phyloP scores from a whole-genome alignment of 2,888 invertebrate species.

The Troides helena region DNA sequence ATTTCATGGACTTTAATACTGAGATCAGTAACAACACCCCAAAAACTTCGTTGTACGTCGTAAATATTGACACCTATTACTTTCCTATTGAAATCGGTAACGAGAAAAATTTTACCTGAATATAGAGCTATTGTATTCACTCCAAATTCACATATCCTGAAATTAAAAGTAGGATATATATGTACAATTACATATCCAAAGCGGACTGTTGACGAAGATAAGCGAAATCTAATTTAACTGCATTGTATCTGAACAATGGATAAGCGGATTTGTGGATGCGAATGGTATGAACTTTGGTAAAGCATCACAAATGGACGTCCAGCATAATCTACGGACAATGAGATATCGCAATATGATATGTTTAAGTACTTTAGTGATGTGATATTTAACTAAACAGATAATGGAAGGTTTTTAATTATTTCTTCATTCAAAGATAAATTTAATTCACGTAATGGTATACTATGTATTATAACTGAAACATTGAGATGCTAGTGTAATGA shows the following conservation, averaged over 20 bases:
- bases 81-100: too few species aligned
- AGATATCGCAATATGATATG: not conserved
- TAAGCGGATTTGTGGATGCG: slow-evolving; percentile 8
- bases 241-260: slow-evolving; percentile 15
- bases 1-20: too few species aligned
- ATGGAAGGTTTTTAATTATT: too few species aligned
- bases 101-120: too few species aligned
- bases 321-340: not conserved
- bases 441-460: too few species aligned
- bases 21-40: too few species aligned
- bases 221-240: slow-evolving; percentile 14
- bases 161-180: not conserved
- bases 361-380: not conserved
- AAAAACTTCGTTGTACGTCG: too few species aligned
- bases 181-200: not conserved
- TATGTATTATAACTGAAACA: too few species aligned
- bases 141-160: not conserved
- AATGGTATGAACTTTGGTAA: slow-evolving; percentile 7
- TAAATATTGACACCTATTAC: too few species aligned
- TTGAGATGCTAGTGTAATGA: too few species aligned
- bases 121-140: not conserved
- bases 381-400: too few species aligned
- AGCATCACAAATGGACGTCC: not conserved
- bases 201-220: slow-evolving; percentile 18
- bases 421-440: too few species aligned